Evolutionary conservation across 1,140 invertebrate species (phyloP).

Genomic region (Laupala kohalensis): DNA sequence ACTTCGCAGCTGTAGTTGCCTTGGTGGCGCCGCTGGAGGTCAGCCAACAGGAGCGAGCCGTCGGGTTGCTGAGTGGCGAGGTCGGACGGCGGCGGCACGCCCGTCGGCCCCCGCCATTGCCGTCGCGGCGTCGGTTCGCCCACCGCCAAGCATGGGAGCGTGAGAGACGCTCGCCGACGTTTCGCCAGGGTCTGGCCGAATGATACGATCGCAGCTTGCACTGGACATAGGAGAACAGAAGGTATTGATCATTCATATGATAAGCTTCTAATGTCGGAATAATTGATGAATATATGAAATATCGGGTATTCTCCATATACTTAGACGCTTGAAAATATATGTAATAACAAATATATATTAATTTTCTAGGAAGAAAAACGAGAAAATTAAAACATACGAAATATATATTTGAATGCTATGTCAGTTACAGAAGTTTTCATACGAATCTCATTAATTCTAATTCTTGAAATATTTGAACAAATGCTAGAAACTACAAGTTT

Average conservation of each 20-base stretch:
- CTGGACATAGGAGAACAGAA: slow-evolving; percentile 22
- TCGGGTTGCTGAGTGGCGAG: slow-evolving; percentile 14
- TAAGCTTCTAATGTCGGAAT: no score
- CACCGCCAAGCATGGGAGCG: slow-evolving; percentile 29
- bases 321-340: neutral
- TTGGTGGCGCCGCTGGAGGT: slow-evolving; percentile 16
- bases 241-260: no score
- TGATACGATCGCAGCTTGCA: slow-evolving; percentile 25
- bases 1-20: slow-evolving; percentile 23
- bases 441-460: no score
- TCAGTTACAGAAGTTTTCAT: no score
- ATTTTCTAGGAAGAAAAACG: no score
- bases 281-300: no score
- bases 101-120: slow-evolving; percentile 24
- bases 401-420: no score
- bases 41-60: slow-evolving; percentile 18
- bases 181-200: slow-evolving; percentile 22
- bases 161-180: slow-evolving; percentile 23
- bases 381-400: no score
- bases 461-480: no score
- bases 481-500: no score
- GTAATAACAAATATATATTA: neutral
- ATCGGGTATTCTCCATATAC: neutral
- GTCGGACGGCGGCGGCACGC: slow-evolving; percentile 17
- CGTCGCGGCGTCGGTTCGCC: slow-evolving; percentile 28